A percentile compares a stretch with the other conserved stretches of the same genome.
These are phyloP conservation scores for Neoarius graeffei DNA, from an alignment of 2,113 vertebrate genomes.

Conservation along the genomic window DNA sequence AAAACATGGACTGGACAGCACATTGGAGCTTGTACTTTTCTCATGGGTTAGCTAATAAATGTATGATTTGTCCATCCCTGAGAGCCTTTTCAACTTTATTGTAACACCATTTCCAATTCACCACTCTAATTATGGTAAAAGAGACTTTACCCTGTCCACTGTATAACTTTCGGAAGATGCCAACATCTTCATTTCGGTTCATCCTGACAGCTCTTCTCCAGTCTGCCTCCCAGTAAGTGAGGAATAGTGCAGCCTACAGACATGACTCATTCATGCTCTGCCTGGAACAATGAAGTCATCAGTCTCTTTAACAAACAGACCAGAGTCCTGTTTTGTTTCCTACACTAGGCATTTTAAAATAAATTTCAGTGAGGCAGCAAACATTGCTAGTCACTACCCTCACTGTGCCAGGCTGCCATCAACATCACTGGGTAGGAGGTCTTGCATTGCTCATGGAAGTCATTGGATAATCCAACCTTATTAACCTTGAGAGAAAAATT, in stretches of 20 bases:
- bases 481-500: neutral
- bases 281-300: slow-evolving; percentile 41
- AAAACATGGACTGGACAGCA: neutral
- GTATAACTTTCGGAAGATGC: too few relatives aligned
- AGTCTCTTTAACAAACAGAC: slow-evolving; percentile 37
- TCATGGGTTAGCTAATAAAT: neutral
- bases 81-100: neutral
- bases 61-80: neutral
- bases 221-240: neutral
- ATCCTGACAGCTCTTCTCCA: neutral
- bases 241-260: slow-evolving; percentile 34
- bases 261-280: slow-evolving; percentile 55
- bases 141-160: neutral
- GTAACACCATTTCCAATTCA: neutral
- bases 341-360: slow-evolving; percentile 19
- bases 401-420: neutral
- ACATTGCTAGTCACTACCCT: neutral
- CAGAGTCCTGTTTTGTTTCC: slow-evolving; percentile 24
- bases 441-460: neutral
- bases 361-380: slow-evolving; percentile 28
- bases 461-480: neutral
- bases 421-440: too few relatives aligned
- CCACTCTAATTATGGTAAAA: neutral
- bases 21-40: neutral
- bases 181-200: neutral